A percentile compares a stretch with the other conserved stretches of the same genome.
Conservation (phyloP, 2,797 vertebrate species). For the Acanthurus leucopareius region DNA sequence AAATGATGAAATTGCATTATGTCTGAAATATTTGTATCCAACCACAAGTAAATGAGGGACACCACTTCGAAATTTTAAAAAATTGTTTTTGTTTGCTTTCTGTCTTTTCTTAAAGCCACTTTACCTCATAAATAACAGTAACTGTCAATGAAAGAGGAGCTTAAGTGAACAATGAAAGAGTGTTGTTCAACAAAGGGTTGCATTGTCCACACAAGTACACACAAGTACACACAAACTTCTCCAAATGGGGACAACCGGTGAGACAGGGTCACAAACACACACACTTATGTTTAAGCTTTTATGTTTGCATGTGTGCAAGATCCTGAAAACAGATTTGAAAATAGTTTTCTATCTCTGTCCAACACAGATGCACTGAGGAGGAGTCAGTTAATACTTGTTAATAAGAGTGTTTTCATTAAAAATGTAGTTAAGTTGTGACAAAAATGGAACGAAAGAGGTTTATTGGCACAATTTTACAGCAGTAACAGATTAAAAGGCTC, state of each 20-base stretch:
- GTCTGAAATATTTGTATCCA: background rate
- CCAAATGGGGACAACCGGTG: background rate
- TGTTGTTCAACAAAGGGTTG: background rate
- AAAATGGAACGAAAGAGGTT: no score
- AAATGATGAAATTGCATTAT: background rate
- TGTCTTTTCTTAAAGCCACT: background rate
- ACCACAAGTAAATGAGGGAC: background rate
- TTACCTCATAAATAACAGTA: background rate
- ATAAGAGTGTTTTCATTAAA: constrained; percentile 1
- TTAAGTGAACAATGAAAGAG: constrained; percentile 1
- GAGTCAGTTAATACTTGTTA: constrained; percentile 5
- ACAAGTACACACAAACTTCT: background rate
- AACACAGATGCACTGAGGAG: constrained; percentile 30
- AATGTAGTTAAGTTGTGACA: no score
- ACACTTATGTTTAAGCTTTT: background rate
- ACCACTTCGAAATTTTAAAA: background rate
- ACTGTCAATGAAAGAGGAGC: background rate
- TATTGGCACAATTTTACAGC: background rate
- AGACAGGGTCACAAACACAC: background rate
- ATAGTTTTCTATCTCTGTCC: background rate
- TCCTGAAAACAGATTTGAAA: constrained; percentile 20
- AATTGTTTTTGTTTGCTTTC: background rate
- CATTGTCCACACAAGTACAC: background rate
- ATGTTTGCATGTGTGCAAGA: constrained; percentile 8
- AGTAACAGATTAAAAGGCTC: background rate